Evolutionary conservation across 2,888 invertebrate species (phyloP), one percentile per base, ranked within the genome.

Genomic region (Caenorhabditis wallacei): DNA sequence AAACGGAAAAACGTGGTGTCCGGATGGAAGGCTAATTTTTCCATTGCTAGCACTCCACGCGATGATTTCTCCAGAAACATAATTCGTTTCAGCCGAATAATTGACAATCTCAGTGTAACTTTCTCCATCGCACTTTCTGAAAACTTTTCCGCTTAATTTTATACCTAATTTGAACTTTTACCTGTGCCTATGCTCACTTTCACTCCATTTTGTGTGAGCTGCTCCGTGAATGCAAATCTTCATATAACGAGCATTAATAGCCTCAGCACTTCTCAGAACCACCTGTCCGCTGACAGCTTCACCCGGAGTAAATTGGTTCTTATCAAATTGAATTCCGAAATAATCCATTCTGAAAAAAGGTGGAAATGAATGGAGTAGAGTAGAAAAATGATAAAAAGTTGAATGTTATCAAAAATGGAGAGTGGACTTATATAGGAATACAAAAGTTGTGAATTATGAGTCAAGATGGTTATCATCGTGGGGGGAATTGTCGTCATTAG

Each of bases 131-230:
- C 46, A 30, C 37, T 71, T 24, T 2, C 70, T 78, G 46, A 54
- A 63, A 57, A 8, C 30, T 8, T 13, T 16, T 22, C 26, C 30
- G 7, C 57, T 30, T 18, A 46, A n/a, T n/a, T n/a, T n/a, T n/a
- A n/a, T n/a, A n/a, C n/a, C n/a, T n/a, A n/a, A n/a, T n/a, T n/a
- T n/a, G n/a, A n/a, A n/a, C n/a, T n/a, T n/a, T n/a, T n/a, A n/a
- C n/a, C n/a, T n/a, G n/a, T n/a, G n/a, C n/a, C n/a, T n/a, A n/a
- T n/a, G n/a, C n/a, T n/a, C n/a, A n/a, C n/a, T n/a, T n/a, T n/a
- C n/a, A n/a, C n/a, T n/a, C 70, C 70, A 70, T 24, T 59, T 59
- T n/a, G 70, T 70, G 16, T 70, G 70, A 8, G 70, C 70, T 7
- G 46, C 70, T 59, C 70, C 70, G 10, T 70, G 70, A 22, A 48